Evolutionary conservation across 2,797 vertebrate species (phyloP).

Genomic region (Ctenosaura bakeri): DNA sequence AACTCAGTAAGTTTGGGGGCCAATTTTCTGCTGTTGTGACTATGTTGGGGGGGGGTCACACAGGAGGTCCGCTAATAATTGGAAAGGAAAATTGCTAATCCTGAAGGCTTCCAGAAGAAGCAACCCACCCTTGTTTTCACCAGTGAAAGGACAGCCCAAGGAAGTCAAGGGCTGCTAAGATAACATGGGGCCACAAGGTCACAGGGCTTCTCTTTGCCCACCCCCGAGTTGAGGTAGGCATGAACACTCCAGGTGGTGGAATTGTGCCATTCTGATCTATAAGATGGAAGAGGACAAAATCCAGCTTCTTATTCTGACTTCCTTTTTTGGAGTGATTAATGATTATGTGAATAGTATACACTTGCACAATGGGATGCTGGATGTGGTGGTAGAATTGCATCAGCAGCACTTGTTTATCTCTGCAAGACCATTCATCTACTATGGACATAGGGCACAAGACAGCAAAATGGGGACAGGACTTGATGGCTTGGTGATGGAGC

Average conservation of each 20-base stretch:
- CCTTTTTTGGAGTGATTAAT: background rate
- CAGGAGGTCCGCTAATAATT: no score
- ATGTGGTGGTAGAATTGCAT: background rate
- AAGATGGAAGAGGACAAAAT: background rate
- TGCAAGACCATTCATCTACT: background rate
- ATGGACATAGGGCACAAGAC: background rate
- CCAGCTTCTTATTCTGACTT: background rate
- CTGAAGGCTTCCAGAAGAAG: no score
- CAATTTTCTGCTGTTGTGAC: no score
- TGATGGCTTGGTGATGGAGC: background rate
- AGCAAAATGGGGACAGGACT: background rate
- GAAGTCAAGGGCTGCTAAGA: no score
- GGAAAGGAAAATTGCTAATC: no score
- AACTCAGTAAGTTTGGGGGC: no score
- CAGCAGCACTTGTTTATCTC: background rate
- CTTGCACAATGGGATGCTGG: background rate
- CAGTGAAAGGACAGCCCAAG: no score
- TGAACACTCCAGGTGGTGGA: background rate
- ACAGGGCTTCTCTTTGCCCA: no score
- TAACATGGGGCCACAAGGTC: no score
- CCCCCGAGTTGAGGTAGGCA: no score
- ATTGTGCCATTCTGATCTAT: background rate
- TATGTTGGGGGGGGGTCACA: no score
- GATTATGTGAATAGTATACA: background rate
- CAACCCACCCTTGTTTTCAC: no score